These are phyloP conservation scores for Enhydra lutris DNA, from an alignment of 2,113 vertebrate genomes.

Conservation along the genomic window DNA sequence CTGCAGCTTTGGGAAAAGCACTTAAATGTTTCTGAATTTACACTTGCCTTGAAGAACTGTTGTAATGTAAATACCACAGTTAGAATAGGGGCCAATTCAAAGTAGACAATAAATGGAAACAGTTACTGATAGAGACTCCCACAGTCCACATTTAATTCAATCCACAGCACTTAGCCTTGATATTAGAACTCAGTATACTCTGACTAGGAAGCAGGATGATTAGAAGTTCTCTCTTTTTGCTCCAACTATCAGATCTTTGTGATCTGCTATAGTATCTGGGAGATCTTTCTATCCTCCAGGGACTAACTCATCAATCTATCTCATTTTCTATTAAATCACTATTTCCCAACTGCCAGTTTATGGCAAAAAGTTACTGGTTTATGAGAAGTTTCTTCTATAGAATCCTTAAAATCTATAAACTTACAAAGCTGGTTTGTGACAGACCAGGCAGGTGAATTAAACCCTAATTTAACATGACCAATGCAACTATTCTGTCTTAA, in stretches of 20 bases:
- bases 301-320: not conserved
- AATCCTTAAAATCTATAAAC: not conserved
- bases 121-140: not conserved
- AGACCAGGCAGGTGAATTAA: not conserved
- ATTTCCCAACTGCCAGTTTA: not conserved
- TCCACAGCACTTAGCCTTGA: not conserved
- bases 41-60: not conserved
- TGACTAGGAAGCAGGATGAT: not conserved
- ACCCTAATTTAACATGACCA: not conserved
- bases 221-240: not conserved
- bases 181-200: not conserved
- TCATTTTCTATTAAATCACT: not conserved
- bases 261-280: not conserved
- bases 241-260: not conserved
- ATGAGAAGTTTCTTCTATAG: not conserved
- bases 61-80: not conserved
- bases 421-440: slow-evolving; percentile 1
- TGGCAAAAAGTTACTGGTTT: not conserved
- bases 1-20: not conserved
- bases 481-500: not conserved
- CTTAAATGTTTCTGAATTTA: not conserved
- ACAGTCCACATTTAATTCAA: not conserved
- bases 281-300: not conserved
- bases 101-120: not conserved
- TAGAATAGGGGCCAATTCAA: not conserved